Conservation (phyloP, 2,888 invertebrate genomes). For the Tromatobia lineatoria region DNA sequence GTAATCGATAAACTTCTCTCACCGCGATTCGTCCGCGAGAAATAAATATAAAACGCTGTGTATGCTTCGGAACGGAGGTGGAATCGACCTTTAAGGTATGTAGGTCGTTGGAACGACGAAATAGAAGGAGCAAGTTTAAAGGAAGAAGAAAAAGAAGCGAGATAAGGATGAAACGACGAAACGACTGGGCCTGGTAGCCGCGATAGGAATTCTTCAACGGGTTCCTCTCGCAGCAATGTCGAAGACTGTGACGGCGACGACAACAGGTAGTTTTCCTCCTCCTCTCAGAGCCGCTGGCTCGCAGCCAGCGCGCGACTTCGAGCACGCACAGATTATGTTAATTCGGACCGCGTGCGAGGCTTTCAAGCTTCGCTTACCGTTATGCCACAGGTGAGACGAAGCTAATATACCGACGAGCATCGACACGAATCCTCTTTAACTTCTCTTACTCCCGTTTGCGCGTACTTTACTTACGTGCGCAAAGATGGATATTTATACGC, state of each 20-base stretch:
- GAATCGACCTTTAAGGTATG: slow-evolving; percentile 55
- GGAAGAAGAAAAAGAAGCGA: neutral
- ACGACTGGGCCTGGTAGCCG: neutral
- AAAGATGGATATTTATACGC: slow-evolving; percentile 11
- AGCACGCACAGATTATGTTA: slow-evolving; percentile 80
- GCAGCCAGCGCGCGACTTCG: slow-evolving; percentile 16
- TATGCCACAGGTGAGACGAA: slow-evolving; percentile 74
- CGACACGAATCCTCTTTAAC: neutral
- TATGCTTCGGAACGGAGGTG: neutral
- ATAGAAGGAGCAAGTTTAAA: slow-evolving; percentile 27
- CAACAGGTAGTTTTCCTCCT: slow-evolving; percentile 1
- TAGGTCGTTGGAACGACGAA: slow-evolving; percentile 57
- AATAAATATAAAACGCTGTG: neutral
- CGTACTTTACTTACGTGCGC: slow-evolving; percentile 13
- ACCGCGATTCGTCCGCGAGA: slow-evolving; percentile 28
- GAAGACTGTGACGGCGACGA: neutral
- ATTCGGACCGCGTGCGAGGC: slow-evolving; percentile 74
- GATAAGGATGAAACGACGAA: slow-evolving; percentile 6
- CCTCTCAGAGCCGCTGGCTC: neutral
- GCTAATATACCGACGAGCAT: slow-evolving; percentile 46
- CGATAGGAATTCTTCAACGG: neutral
- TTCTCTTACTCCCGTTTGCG: slow-evolving; percentile 26
- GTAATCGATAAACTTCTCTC: slow-evolving; percentile 3
- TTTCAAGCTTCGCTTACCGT: slow-evolving; percentile 80
- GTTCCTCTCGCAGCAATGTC: neutral